Conservation (phyloP, 2,888 invertebrate species). For the Phanerotoma sp. region DNA sequence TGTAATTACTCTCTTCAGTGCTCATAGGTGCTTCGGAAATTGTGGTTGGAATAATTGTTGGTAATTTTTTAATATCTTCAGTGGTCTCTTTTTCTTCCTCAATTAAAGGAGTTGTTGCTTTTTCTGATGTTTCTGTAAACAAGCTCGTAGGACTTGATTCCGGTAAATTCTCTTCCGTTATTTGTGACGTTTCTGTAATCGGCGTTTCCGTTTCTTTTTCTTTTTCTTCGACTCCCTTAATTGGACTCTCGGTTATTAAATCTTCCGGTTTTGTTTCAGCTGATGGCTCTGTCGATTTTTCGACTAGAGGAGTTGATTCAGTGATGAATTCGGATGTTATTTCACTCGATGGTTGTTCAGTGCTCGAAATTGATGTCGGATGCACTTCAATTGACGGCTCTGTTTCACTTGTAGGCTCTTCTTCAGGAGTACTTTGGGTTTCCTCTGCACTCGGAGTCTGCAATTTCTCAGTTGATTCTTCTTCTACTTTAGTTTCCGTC, state of each 20-base stretch:
- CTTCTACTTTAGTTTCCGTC: background rate
- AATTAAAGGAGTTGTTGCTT: background rate
- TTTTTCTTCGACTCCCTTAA: too few relatives aligned
- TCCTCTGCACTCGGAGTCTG: background rate
- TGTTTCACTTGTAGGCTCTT: too few relatives aligned
- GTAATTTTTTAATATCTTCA: background rate
- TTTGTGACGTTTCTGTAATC: slow-evolving; percentile 5
- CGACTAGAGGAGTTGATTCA: background rate
- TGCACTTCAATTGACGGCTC: too few relatives aligned
- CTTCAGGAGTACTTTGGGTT: background rate
- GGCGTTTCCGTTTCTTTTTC: slow-evolving; percentile 3
- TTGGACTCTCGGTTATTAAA: too few relatives aligned
- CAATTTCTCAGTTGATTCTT: background rate
- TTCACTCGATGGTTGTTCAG: too few relatives aligned
- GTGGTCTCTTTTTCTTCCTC: slow-evolving; percentile 5
- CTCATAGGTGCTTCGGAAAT: slow-evolving; percentile 18
- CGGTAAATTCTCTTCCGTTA: slow-evolving; percentile 36
- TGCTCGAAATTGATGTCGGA: background rate
- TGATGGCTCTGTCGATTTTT: slow-evolving; percentile 25
- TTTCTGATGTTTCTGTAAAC: slow-evolving; percentile 39
- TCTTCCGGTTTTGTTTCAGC: slow-evolving; percentile 19
- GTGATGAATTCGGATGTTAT: too few relatives aligned
- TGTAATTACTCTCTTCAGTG: slow-evolving; percentile 17
- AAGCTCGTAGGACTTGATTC: background rate
- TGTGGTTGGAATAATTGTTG: background rate